These are phyloP conservation scores for Xylophagus ater DNA, from an alignment of 2,888 invertebrate genomes.

Conservation along the genomic window DNA sequence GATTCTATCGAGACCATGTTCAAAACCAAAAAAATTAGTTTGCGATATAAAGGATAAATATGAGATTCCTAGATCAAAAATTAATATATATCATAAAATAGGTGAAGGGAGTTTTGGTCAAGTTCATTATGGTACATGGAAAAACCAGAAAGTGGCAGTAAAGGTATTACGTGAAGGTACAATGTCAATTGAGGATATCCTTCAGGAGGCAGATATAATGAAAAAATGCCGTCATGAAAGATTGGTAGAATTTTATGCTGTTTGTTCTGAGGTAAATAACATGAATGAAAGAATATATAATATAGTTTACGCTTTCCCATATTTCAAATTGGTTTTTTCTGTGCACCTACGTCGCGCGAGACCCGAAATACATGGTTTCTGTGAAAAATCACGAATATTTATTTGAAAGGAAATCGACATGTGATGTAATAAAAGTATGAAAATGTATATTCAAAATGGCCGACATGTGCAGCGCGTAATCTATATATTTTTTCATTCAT, in stretches of 20 bases:
- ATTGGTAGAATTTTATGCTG: constrained; percentile 86
- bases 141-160: constrained; percentile 92
- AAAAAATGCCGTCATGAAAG: constrained; percentile 95
- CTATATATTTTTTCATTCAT: no score
- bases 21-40: constrained; percentile 89
- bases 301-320: no score
- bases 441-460: no score
- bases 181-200: constrained; percentile 94
- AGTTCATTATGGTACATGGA: constrained; percentile 94
- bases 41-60: constrained; percentile 91
- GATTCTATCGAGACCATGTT: constrained; percentile 83
- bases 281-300: not conserved
- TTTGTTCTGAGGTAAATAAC: constrained; percentile 60
- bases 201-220: constrained; percentile 98
- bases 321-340: no score
- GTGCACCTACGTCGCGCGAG: no score
- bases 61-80: constrained; percentile 85
- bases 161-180: constrained; percentile 93
- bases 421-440: no score
- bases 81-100: constrained; percentile 75
- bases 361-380: no score
- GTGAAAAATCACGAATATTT: no score
- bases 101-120: constrained; percentile 98
- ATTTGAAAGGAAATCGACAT: no score
- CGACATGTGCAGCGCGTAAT: no score